Base-by-base conservation (phyloP, 2,888 invertebrate genomes). In the Sphaeridia pumilis region DNA sequence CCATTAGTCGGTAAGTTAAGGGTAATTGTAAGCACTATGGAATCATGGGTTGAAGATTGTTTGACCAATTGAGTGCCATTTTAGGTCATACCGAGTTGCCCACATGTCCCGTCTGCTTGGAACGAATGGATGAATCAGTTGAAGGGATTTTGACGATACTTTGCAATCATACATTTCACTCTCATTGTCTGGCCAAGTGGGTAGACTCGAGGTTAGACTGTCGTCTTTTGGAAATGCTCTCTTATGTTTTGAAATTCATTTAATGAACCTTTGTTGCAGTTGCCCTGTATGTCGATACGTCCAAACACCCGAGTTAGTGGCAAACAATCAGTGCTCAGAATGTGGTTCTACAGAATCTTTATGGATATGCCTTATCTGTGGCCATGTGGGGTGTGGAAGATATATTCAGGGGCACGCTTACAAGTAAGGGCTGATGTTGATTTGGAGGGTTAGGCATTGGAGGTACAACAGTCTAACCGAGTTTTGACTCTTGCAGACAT, bases 341-440 rank as follows among this genome's bases (percentile, higher is more conserved):
- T 87, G 86, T 70, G 78, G 78, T 57, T 72, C 70, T 45, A 68
- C 81, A 0, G 87, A 89, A 65, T 82, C 92, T 50, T 75, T 99
- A 3, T 99, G 98, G 98, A 97, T 99, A 65, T 99, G 98, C 69
- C 76, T 99, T 49, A 92, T 99, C 58, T 99, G 98, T 70, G 98
- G 98, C 1, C 87, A 97, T 70, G 86, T 99, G 12, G 98, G 98
- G 25, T 99, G 98, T 71, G 97, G 98, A 3, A 78, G 95, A 67
- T 93, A 82, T 70, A 79, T 82, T 22, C 76, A 78, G 34, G 94
- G 93, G 0, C 98, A 98, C 72, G 98, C 98, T 0, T 90, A 89
- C 65, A 72, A 74, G 76, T 77, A 66, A 64, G 67, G 63, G n/a
- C n/a, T n/a, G n/a, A n/a, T n/a, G n/a, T n/a, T n/a, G n/a, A n/a